phyloP scores from a whole-genome alignment of 2,797 vertebrate species.

The Chelon auratus region DNA sequence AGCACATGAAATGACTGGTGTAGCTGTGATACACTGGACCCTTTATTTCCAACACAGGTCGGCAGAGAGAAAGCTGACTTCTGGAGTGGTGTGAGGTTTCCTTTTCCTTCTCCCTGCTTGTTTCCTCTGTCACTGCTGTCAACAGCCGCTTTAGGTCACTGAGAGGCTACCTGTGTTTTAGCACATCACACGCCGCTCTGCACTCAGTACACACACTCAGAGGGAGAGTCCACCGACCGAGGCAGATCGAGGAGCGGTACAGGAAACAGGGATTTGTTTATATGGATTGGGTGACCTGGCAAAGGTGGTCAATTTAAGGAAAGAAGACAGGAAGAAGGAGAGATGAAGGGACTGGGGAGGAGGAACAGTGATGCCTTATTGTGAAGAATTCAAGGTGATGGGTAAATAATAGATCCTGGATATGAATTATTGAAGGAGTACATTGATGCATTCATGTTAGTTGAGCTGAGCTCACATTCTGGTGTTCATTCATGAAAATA shows the following conservation, averaged over 20 bases:
- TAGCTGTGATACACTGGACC: slow-evolving; percentile 29
- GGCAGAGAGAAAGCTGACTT: slow-evolving; percentile 51
- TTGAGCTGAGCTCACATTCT: slow-evolving; percentile 62
- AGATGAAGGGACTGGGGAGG: slow-evolving; percentile 18
- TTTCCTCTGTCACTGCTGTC: slow-evolving; percentile 61
- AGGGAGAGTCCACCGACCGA: slow-evolving; percentile 20
- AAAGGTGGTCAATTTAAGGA: slow-evolving; percentile 68
- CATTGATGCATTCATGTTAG: slow-evolving; percentile 84
- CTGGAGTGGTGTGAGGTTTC: slow-evolving; percentile 40
- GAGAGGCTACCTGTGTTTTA: slow-evolving; percentile 78
- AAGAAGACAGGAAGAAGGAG: slow-evolving; percentile 22
- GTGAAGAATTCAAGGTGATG: slow-evolving; percentile 72
- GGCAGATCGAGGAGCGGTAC: slow-evolving; percentile 35
- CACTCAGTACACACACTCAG: slow-evolving; percentile 44
- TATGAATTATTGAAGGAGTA: slow-evolving; percentile 82
- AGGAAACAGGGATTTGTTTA: slow-evolving; percentile 62
- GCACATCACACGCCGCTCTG: slow-evolving; percentile 71
- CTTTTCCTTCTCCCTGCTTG: slow-evolving; percentile 41
- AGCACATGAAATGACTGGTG: slow-evolving; percentile 43
- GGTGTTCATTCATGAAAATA: slow-evolving; percentile 84
- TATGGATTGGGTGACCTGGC: slow-evolving; percentile 63
- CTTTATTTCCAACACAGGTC: slow-evolving; percentile 35
- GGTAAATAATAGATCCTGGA: slow-evolving; percentile 81
- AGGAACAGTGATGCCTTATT: slow-evolving; percentile 42
- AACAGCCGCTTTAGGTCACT: slow-evolving; percentile 72